These are phyloP conservation scores for Carabus problematicus DNA, from an alignment of 2,888 invertebrate genomes.

Conservation along the genomic window DNA sequence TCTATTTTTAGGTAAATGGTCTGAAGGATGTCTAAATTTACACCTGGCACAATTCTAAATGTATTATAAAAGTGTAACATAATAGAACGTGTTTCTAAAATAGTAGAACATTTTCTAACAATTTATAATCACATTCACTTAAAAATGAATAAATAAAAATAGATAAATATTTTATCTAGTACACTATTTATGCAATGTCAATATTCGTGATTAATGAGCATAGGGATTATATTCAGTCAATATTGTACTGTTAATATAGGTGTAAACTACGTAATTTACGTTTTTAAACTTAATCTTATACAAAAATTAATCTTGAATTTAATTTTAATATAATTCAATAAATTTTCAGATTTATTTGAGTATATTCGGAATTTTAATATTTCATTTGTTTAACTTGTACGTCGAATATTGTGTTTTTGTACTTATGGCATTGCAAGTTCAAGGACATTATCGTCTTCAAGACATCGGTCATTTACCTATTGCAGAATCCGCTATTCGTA, in stretches of 20 bases:
- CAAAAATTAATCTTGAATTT: background rate
- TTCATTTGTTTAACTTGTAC: background rate
- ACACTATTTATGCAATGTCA: too few species aligned
- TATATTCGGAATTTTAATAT: background rate
- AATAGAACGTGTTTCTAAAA: too few species aligned
- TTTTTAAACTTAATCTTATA: background rate
- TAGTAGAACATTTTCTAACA: too few species aligned
- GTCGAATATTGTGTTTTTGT: slow-evolving; percentile 18
- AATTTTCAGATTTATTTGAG: too few species aligned
- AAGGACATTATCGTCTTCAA: slow-evolving; percentile 26
- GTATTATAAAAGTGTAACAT: slow-evolving; percentile 6
- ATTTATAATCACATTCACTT: too few species aligned
- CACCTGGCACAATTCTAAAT: background rate
- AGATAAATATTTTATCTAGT: too few species aligned
- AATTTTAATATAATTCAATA: too few species aligned
- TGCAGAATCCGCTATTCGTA: slow-evolving; percentile 31
- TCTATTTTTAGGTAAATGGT: slow-evolving; percentile 19
- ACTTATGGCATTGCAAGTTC: slow-evolving; percentile 13
- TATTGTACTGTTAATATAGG: background rate
- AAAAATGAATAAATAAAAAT: too few species aligned
- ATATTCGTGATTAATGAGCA: too few species aligned
- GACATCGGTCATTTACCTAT: slow-evolving; percentile 30
- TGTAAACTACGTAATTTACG: background rate
- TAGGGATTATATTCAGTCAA: too few species aligned
- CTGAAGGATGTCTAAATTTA: slow-evolving; percentile 21